Evolutionary conservation across 2,888 invertebrate genomes (phyloP).

Genomic region (Keiferia lycopersicella): DNA sequence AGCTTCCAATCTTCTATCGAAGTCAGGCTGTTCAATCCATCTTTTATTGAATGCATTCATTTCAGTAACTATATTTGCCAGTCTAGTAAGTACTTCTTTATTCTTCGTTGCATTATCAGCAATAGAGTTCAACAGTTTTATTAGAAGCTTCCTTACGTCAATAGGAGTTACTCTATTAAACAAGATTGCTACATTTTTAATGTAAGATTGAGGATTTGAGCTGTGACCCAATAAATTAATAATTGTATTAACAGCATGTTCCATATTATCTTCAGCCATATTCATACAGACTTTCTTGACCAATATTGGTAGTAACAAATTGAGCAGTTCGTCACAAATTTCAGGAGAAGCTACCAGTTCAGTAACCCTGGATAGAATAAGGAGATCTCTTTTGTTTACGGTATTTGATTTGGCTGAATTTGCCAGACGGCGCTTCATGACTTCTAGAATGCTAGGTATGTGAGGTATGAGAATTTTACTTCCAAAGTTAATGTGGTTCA

Average conservation of each 20-base stretch:
- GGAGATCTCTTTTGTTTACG: constrained; percentile 85
- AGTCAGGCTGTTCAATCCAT: constrained; percentile 97
- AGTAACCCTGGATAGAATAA: constrained; percentile 88
- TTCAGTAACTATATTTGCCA: constrained; percentile 81
- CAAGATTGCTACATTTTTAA: constrained; percentile 86
- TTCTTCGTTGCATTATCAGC: constrained; percentile 66
- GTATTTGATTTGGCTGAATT: constrained; percentile 79
- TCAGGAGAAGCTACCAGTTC: constrained; percentile 86
- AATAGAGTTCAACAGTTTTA: constrained; percentile 83
- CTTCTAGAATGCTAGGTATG: constrained; percentile 85
- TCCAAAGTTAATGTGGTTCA: constrained; percentile 84
- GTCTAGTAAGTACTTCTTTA: constrained; percentile 71
- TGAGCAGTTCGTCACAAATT: constrained; percentile 85
- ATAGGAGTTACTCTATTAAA: constrained; percentile 85
- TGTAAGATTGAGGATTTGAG: constrained; percentile 82
- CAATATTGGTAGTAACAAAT: constrained; percentile 86
- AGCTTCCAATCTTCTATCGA: constrained; percentile 88
- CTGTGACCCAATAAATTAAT: constrained; percentile 88
- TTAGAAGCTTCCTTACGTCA: constrained; percentile 85
- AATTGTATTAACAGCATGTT: constrained; percentile 86
- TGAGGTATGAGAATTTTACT: constrained; percentile 88
- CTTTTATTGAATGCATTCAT: constrained; percentile 93
- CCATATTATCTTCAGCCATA: constrained; percentile 85
- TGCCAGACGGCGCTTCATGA: constrained; percentile 84
- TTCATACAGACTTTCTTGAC: constrained; percentile 83